Evolutionary conservation across 2,797 vertebrate species (phyloP), one percentile per base, ranked within the genome.

Genomic region (Enteromius mattozi): DNA sequence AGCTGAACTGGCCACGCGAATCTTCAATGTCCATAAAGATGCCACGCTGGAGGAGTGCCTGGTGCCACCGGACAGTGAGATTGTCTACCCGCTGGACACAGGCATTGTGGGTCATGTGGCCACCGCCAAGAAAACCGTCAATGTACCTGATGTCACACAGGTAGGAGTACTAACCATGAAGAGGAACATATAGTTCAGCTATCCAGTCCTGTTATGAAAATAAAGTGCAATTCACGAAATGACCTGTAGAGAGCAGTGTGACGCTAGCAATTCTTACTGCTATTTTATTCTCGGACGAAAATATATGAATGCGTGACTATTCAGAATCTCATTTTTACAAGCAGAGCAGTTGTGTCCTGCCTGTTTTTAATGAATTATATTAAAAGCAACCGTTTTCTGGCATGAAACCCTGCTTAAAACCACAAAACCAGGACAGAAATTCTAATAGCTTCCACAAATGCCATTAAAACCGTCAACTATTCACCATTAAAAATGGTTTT

Each of bases 51-150:
- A 98, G 0, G 96, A 97, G 0, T 97, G 97, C 81, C 92, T 98
- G 91, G 96, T 98, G 88, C 74, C 24, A 1, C 96, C 97, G 0
- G 97, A 97, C 86, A 95, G 94, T 1, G 97, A 98, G 93, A 97
- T 98, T 0, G 96, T 98, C 27, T 98, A 97, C 86, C 97, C 97
- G 2, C 78, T 97, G 93, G 97, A 98, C 70, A 93, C 95, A 85
- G 97, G 97, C 78, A 94, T 98, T 19, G 93, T 98, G 90, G 97
- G 97, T 10, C 92, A 96, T 0, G 95, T 97, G 21, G 96, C 96
- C 37, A 94, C 96, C 47, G 92, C 91, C 80, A 98, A 97, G 91
- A 97, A 96, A 93, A 93, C 95, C 76, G 74, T 92, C 85, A 98
- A 97, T 30, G 83, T 98, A 27, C 82, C 91, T 14, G 90, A 95